Base-by-base conservation (phyloP, 1,140 invertebrate species). In the Drosophila lacteicornis region DNA sequence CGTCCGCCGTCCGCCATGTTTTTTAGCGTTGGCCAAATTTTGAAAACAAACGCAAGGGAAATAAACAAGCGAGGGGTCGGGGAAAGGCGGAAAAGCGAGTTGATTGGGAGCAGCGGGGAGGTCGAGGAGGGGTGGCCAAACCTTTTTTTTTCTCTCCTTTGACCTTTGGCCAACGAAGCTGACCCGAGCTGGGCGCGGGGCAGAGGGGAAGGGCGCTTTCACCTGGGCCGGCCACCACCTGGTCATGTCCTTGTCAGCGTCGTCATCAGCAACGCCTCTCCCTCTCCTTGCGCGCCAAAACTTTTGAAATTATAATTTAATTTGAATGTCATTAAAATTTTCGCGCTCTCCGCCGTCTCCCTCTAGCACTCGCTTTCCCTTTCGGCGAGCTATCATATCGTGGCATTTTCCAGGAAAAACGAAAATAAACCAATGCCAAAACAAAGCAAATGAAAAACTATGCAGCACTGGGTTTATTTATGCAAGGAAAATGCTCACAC, bases 281-380 rank as follows among this genome's bases (percentile, higher is more conserved):
- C 27, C 55, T 15, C 50, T 17, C 11, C 30, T 46, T n/a, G 60
- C 38, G 61, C 25, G 15, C 62, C 38, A n/a, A 88, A 87, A 87
- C 84, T 87, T 87, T 87, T 87, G 78, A 87, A 87, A 87, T 87
- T 88, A 88, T 87, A 87, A 87, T 87, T 87, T 90, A 80, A 87
- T 87, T 87, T 87, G 85, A 87, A 87, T 87, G 84, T 84, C 84
- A 87, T 87, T 87, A 87, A 87, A 87, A 90, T 87, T 87, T 87
- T 79, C 82, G 68, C 55, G 80, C 76, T 75, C 46, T 53, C 40
- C 53, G 50, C 61, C 43, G n/a, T 49, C 38, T 25, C 66, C 38
- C 6, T 45, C 33, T 17, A 17, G 15, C 36, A 40, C 25, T 50
- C 36, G 22, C 27, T 61, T 0, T 42, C 11, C 25, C 46, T 36